A percentile compares a stretch with the other conserved stretches of the same genome.
Evolutionary conservation across 1,140 invertebrate species (phyloP).

Genomic region (Triops cancriformis): DNA sequence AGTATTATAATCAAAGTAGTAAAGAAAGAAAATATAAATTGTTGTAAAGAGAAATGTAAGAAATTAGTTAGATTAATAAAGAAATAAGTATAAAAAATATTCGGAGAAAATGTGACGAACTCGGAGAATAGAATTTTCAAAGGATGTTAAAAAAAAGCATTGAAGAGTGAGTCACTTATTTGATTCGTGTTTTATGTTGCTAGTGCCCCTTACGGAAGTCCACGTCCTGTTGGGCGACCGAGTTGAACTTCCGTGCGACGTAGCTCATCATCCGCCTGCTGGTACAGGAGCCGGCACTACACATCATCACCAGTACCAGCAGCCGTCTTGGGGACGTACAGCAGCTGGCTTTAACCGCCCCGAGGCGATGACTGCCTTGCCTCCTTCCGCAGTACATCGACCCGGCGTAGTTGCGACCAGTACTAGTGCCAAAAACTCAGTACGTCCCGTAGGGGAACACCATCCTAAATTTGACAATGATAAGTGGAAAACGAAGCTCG

Average conservation of each 20-base stretch:
- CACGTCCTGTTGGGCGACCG: constrained; percentile 72
- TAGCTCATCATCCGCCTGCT: constrained; percentile 14
- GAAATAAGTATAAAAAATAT: too few relatives aligned
- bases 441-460: neutral
- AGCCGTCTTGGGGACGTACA: neutral
- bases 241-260: constrained; percentile 73
- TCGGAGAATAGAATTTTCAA: too few relatives aligned
- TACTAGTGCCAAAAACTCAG: neutral
- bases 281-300: neutral
- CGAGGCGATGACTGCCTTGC: neutral
- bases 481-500: neutral
- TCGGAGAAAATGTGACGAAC: too few relatives aligned
- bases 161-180: constrained; percentile 29
- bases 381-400: neutral
- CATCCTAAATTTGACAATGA: neutral
- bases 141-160: neutral
- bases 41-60: too few relatives aligned
- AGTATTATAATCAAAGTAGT: too few relatives aligned
- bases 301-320: neutral
- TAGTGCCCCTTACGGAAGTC: constrained; percentile 61
- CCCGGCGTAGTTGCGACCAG: neutral
- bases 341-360: neutral
- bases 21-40: too few relatives aligned
- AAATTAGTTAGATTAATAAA: too few relatives aligned
- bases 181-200: constrained; percentile 34